Base-by-base conservation (phyloP, 1,140 invertebrate genomes). In the Melanaphis sacchari region DNA sequence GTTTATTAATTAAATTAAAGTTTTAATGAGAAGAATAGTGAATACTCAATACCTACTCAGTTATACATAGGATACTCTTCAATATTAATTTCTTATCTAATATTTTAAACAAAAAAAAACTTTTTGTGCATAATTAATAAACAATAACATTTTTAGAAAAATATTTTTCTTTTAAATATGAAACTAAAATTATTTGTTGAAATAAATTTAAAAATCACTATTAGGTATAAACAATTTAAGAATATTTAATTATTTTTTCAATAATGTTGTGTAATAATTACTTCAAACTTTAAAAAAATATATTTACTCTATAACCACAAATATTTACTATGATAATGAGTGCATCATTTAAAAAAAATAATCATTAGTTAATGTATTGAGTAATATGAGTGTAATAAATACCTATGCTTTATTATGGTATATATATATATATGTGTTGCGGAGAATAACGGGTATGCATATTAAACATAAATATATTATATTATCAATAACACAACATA, bases 401-500 rank as follows among this genome's bases (percentile, higher is more conserved):
- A n/a, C 31, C n/a, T n/a, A n/a, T n/a, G 8, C 59, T 84, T 84
- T 41, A 40, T 46, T 87, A 31, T 43, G 41, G 6, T 87, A 82
- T 89, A 22, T n/a, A 31, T 87, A 31, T 7, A 22, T 1, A 40
- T 59, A 90, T 49, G 22, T n/a, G 87, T 88, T 85, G 40, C 84
- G 31, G 41, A 43, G 4, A 41, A 52, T 21, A 15, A 52, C n/a
- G 26, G 21, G 87, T 89, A 52, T 24, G n/a, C 21, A 52, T 21
- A 49, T 89, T 36, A 52, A 49, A 89, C 46, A 36, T 11, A 49
- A 52, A 22, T 43, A 31, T 41, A n/a, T 85, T 41, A 46, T 85
- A 85, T 41, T 38, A 89, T 40, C 36, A 46, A 89, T 89, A 54
- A 92, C 41, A 92, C 24, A 82, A 46, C 18, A 92, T 49, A 82